Conservation (phyloP, 1,140 invertebrate genomes). For the Nixonia krombeini region DNA sequence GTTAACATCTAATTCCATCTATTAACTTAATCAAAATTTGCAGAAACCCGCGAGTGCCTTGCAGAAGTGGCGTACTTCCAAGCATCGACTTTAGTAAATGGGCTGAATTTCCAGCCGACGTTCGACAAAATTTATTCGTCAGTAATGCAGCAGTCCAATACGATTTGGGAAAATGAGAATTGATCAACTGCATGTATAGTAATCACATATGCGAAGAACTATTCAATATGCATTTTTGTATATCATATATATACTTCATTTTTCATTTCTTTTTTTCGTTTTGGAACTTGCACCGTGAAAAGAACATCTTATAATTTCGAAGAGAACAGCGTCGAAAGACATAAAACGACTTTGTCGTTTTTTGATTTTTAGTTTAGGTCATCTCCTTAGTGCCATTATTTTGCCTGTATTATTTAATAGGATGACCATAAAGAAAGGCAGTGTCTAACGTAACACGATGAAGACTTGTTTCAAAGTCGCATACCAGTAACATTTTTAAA, state of each 20-base stretch:
- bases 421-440: conserved; percentile 8
- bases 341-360: conserved; percentile 8
- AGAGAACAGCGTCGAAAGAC: conserved; percentile 16
- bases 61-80: conserved; percentile 87
- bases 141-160: conserved; percentile 76
- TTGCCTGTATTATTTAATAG: conserved; percentile 32
- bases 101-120: conserved; percentile 78
- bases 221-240: conserved; percentile 13
- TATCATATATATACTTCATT: conserved; percentile 16
- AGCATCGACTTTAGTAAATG: conserved; percentile 90
- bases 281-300: conserved; percentile 44
- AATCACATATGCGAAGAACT: conserved; percentile 42
- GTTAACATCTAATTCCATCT: conserved; percentile 51
- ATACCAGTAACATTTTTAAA: too few species aligned
- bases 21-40: conserved; percentile 50
- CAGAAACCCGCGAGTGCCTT: conserved; percentile 91
- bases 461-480: neutral
- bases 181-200: conserved; percentile 31
- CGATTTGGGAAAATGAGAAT: conserved; percentile 73
- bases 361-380: conserved; percentile 45
- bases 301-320: conserved; percentile 22
- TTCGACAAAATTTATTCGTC: conserved; percentile 75
- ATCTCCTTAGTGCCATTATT: conserved; percentile 50
- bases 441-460: neutral
- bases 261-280: conserved; percentile 24